These are phyloP conservation scores for Stratiomys singularior DNA, from an alignment of 2,888 invertebrate genomes.

Conservation along the genomic window DNA sequence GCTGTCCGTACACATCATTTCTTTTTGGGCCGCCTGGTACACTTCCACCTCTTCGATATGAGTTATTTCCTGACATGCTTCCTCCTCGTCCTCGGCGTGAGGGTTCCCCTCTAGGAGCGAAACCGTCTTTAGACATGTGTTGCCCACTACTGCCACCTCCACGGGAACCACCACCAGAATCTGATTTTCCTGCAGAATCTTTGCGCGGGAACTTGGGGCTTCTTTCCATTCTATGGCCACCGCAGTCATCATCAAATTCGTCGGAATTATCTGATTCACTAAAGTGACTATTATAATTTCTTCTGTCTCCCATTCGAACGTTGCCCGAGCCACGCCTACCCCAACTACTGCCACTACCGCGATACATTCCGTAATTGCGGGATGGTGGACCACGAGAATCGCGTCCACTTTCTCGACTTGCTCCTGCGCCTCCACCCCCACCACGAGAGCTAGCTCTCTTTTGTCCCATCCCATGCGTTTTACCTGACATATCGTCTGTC, in stretches of 20 bases:
- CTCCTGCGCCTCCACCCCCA: neutral
- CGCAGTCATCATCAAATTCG: slow-evolving; percentile 75
- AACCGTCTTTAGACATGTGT: slow-evolving; percentile 70
- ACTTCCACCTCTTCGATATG: slow-evolving; percentile 63
- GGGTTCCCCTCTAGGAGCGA: slow-evolving; percentile 89
- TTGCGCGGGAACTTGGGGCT: slow-evolving; percentile 67
- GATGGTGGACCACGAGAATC: slow-evolving; percentile 62
- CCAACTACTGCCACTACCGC: slow-evolving; percentile 66
- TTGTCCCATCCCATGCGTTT: slow-evolving; percentile 52
- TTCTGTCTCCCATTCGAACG: slow-evolving; percentile 37
- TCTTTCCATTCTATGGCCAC: slow-evolving; percentile 68
- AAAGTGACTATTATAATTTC: slow-evolving; percentile 66
- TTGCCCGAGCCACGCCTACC: slow-evolving; percentile 61
- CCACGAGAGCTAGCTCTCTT: slow-evolving; percentile 64
- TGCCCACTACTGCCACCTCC: slow-evolving; percentile 67
- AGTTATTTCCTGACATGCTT: slow-evolving; percentile 66
- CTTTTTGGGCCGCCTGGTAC: slow-evolving; percentile 68
- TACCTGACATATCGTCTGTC: slow-evolving; percentile 24
- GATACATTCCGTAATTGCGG: slow-evolving; percentile 67
- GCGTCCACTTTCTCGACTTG: slow-evolving; percentile 64
- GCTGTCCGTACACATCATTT: slow-evolving; percentile 78
- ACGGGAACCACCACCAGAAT: slow-evolving; percentile 69
- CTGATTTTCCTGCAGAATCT: slow-evolving; percentile 62
- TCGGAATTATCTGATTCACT: slow-evolving; percentile 77
- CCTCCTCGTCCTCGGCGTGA: slow-evolving; percentile 85